phyloP scores from a whole-genome alignment of 92 coral and sea anemone species.

The Porites evermanni region DNA sequence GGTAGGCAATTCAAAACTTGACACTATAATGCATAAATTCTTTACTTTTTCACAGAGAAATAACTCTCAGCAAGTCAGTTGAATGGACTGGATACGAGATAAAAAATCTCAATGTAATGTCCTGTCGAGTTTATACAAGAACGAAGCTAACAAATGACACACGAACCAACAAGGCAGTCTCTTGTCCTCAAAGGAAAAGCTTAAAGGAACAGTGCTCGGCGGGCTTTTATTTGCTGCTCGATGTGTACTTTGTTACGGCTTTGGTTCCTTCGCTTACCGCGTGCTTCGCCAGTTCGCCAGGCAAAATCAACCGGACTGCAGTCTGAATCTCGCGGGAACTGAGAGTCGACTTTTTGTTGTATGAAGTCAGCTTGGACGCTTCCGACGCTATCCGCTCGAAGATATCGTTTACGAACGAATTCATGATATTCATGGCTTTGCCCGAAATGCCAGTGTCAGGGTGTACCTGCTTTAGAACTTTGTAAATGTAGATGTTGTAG shows the following conservation, averaged over 20 bases:
- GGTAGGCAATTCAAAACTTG: constrained; percentile 40
- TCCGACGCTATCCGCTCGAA: constrained; percentile 85
- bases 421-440: constrained; percentile 88
- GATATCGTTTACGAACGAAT: constrained; percentile 89
- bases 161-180: neutral
- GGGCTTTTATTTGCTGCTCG: constrained; percentile 73
- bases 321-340: constrained; percentile 56
- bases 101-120: neutral
- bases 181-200: neutral
- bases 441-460: constrained; percentile 83
- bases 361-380: constrained; percentile 48
- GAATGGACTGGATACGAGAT: neutral
- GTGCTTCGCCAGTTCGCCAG: constrained; percentile 86
- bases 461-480: constrained; percentile 75
- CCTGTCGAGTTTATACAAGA: neutral
- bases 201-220: neutral
- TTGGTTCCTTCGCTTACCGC: constrained; percentile 98
- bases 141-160: neutral
- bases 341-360: constrained; percentile 47
- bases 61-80: too few species aligned
- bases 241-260: constrained; percentile 96
- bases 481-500: constrained; percentile 80
- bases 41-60: neutral
- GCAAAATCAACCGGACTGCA: constrained; percentile 60
- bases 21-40: neutral